Conservation (phyloP, 2,797 vertebrate species). For the Jordanella pulchra region DNA sequence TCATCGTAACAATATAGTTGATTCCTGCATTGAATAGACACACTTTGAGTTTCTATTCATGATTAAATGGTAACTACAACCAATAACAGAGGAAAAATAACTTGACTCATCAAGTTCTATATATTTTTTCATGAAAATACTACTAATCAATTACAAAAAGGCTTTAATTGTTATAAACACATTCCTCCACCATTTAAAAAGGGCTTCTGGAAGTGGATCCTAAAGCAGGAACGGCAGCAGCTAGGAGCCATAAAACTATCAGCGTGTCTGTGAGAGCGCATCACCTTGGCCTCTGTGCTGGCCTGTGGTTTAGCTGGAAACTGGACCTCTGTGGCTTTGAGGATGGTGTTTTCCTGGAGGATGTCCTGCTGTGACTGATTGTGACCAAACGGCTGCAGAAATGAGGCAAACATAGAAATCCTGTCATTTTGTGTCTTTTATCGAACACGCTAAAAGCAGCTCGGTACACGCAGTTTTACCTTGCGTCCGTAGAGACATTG, state of each 20-base stretch:
- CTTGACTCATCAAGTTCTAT: no score
- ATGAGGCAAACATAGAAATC: slow-evolving; percentile 10
- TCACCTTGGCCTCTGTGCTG: slow-evolving; percentile 99
- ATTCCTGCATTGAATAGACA: neutral
- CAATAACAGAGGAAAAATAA: neutral
- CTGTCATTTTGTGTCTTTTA: neutral
- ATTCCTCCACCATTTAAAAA: neutral
- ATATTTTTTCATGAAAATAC: neutral
- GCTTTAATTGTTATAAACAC: neutral
- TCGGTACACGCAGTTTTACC: slow-evolving; percentile 68
- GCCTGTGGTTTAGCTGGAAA: slow-evolving; percentile 98
- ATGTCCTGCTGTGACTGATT: slow-evolving; percentile 99
- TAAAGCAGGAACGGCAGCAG: neutral
- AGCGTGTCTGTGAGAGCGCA: slow-evolving; percentile 2
- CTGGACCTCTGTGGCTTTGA: slow-evolving; percentile 99
- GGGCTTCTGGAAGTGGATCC: neutral
- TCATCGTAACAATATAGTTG: no score
- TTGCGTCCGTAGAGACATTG: slow-evolving; percentile 99
- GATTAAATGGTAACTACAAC: neutral
- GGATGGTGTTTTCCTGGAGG: slow-evolving; percentile 99
- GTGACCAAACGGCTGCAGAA: slow-evolving; percentile 94
- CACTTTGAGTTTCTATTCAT: neutral
- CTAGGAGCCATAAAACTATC: neutral
- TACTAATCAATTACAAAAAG: neutral
- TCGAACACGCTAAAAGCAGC: neutral